Conservation (phyloP, 2,797 vertebrate genomes). For the Chromobotia macracanthus region DNA sequence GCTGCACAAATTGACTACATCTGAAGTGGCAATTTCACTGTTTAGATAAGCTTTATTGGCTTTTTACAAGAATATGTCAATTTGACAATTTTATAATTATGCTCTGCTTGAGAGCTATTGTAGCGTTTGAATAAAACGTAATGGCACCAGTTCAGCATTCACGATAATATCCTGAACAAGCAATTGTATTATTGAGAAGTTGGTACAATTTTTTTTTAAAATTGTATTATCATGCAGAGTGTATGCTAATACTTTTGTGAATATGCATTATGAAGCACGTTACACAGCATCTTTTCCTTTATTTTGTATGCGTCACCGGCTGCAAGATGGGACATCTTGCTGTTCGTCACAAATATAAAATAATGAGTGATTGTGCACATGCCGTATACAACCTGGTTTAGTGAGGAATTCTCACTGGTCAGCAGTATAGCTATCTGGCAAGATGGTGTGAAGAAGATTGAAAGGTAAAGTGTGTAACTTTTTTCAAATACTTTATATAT, state of each 20-base stretch:
- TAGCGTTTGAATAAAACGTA: slow-evolving; percentile 49
- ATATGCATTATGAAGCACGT: slow-evolving; percentile 38
- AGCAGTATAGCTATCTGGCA: slow-evolving; percentile 9
- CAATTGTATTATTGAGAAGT: slow-evolving; percentile 55
- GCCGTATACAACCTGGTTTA: background rate
- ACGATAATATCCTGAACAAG: slow-evolving; percentile 50
- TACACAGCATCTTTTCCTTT: slow-evolving; percentile 27
- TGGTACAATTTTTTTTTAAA: slow-evolving; percentile 1
- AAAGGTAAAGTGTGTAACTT: background rate
- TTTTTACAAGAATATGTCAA: slow-evolving; percentile 57
- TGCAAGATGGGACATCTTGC: background rate
- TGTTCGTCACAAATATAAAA: slow-evolving; percentile 21
- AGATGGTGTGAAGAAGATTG: background rate
- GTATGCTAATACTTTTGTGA: slow-evolving; percentile 46
- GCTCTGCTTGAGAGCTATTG: slow-evolving; percentile 60
- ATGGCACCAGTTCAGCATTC: slow-evolving; percentile 45
- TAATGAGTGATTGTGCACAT: background rate
- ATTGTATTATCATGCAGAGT: slow-evolving; percentile 44
- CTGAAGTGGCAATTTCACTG: slow-evolving; percentile 56
- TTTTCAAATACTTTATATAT: background rate
- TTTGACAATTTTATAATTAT: slow-evolving; percentile 61
- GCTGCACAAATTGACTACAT: slow-evolving; percentile 53
- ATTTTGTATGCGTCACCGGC: slow-evolving; percentile 26
- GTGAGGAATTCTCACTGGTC: slow-evolving; percentile 7
- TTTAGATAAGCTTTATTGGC: slow-evolving; percentile 60